A percentile compares a stretch with the other conserved stretches of the same genome.
These are phyloP conservation scores for Nibea albiflora DNA, from an alignment of 2,113 vertebrate species.

Conservation along the genomic window DNA sequence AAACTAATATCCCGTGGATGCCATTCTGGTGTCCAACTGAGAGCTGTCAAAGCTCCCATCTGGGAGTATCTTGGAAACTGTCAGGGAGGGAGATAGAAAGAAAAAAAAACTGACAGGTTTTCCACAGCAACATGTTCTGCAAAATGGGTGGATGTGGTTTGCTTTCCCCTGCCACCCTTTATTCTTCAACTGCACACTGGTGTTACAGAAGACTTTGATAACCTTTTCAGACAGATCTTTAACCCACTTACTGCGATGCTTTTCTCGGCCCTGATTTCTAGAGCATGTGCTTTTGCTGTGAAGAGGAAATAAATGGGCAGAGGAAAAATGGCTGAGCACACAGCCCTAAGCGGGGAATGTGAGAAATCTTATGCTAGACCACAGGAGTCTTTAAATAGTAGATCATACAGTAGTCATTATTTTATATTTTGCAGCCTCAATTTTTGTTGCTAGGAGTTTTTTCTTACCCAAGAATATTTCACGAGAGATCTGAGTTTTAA, in stretches of 20 bases:
- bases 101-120: conserved; percentile 38
- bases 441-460: conserved; percentile 28
- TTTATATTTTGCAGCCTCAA: conserved; percentile 36
- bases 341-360: conserved; percentile 45
- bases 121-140: conserved; percentile 48
- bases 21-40: conserved; percentile 44
- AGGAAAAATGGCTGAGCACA: conserved; percentile 55
- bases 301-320: conserved; percentile 50
- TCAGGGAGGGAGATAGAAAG: conserved; percentile 37
- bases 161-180: conserved; percentile 51
- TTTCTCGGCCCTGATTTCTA: conserved; percentile 52
- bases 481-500: conserved; percentile 30
- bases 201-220: conserved; percentile 50
- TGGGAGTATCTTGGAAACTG: conserved; percentile 62
- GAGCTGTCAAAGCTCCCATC: conserved; percentile 57
- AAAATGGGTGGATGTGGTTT: conserved; percentile 44
- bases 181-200: conserved; percentile 48
- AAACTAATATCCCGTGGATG: conserved; percentile 47
- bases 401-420: conserved; percentile 43
- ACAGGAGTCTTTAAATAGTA: conserved; percentile 49
- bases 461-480: conserved; percentile 30
- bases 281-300: conserved; percentile 35
- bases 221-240: conserved; percentile 50
- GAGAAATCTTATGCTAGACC: conserved; percentile 41
- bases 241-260: conserved; percentile 37